Conservation (phyloP, 2,888 invertebrate genomes). For the Spodoptera littoralis region DNA sequence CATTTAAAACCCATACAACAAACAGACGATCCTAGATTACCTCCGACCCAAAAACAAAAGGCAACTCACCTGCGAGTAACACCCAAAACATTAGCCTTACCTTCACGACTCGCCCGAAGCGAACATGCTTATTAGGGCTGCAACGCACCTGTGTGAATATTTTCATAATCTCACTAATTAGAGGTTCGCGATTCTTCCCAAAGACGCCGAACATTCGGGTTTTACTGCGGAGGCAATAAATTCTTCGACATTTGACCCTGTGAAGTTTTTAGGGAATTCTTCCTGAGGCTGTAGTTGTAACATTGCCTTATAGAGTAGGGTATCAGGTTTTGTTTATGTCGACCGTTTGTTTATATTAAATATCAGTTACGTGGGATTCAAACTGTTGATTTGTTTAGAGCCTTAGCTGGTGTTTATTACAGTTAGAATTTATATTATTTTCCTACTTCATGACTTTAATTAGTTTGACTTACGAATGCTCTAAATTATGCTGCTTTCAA, state of each 20-base stretch:
- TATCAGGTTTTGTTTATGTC: slow-evolving; percentile 59
- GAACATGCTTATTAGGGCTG: slow-evolving; percentile 86
- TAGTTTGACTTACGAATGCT: slow-evolving; percentile 9
- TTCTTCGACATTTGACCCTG: slow-evolving; percentile 88
- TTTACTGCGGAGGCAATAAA: slow-evolving; percentile 87
- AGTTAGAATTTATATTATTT: slow-evolving; percentile 37
- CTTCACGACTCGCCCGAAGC: slow-evolving; percentile 86
- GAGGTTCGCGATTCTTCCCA: slow-evolving; percentile 88
- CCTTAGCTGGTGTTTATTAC: slow-evolving; percentile 41
- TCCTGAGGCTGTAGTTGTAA: slow-evolving; percentile 79
- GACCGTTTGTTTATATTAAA: slow-evolving; percentile 54
- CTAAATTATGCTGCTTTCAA: too few relatives aligned
- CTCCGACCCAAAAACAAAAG: slow-evolving; percentile 75
- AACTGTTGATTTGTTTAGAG: slow-evolving; percentile 52
- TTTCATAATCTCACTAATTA: slow-evolving; percentile 88
- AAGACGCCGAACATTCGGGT: slow-evolving; percentile 84
- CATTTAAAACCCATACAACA: slow-evolving; percentile 49
- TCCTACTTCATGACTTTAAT: slow-evolving; percentile 31
- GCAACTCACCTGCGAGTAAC: slow-evolving; percentile 82
- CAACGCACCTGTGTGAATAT: slow-evolving; percentile 88
- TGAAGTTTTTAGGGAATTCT: slow-evolving; percentile 82
- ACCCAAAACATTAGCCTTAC: slow-evolving; percentile 83
- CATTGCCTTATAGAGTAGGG: slow-evolving; percentile 72
- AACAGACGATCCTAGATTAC: slow-evolving; percentile 76
- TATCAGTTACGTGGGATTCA: slow-evolving; percentile 55